Conservation (phyloP, 2,888 invertebrate genomes). For the Pristionchus fissidentatus region DNA sequence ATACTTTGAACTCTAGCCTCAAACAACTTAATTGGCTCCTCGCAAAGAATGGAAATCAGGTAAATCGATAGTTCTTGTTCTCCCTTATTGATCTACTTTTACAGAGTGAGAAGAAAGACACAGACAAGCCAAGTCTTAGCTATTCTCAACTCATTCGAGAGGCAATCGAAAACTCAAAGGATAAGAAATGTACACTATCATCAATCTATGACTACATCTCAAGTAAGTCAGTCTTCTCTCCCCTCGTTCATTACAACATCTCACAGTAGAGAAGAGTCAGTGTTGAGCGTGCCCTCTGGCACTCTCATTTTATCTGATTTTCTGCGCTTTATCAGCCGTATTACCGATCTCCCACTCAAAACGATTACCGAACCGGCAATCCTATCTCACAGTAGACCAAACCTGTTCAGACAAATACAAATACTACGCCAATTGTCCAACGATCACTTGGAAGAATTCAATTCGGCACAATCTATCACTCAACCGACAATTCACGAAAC, state of each 20-base stretch:
- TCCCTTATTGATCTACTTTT: not conserved
- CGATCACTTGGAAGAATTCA: constrained; percentile 58
- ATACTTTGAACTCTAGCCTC: constrained; percentile 60
- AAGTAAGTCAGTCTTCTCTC: constrained; percentile 38
- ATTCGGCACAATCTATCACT: constrained; percentile 65
- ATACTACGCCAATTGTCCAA: constrained; percentile 40
- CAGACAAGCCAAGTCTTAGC: constrained; percentile 43
- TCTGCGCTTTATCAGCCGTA: too few relatives aligned
- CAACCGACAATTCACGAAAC: constrained; percentile 58
- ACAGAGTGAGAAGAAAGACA: constrained; percentile 18
- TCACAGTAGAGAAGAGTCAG: too few relatives aligned
- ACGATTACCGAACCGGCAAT: too few relatives aligned
- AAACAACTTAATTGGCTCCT: constrained; percentile 65
- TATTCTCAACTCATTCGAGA: constrained; percentile 46
- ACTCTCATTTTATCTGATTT: not conserved
- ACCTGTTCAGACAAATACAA: constrained; percentile 16
- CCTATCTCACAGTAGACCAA: too few relatives aligned
- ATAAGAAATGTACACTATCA: constrained; percentile 55
- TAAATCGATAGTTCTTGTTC: not conserved
- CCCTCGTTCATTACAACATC: too few relatives aligned
- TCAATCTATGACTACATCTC: constrained; percentile 62
- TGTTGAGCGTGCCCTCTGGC: too few relatives aligned
- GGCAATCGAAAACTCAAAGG: constrained; percentile 55
- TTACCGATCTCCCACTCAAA: too few relatives aligned
- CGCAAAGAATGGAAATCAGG: constrained; percentile 53